phyloP scores from a whole-genome alignment of 1,140 invertebrate genomes.

The Lerema accius region DNA sequence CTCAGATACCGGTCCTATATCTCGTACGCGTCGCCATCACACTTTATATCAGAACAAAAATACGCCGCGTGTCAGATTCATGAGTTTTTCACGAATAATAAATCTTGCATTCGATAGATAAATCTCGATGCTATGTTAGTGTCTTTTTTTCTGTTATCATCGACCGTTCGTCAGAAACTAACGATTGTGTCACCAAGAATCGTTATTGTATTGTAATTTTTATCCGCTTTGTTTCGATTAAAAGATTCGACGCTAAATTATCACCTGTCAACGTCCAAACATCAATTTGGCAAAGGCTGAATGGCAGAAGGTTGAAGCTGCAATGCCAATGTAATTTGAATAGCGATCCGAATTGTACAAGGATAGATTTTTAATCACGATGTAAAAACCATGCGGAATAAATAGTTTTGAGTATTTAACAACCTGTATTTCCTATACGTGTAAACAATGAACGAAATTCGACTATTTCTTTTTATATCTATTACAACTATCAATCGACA shows the following conservation, averaged over 20 bases:
- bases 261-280: neutral
- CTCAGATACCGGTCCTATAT: slow-evolving; percentile 20
- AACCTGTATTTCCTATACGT: too few species aligned
- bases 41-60: slow-evolving; percentile 50
- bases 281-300: slow-evolving; percentile 12
- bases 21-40: slow-evolving; percentile 40
- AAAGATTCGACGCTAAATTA: neutral
- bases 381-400: neutral
- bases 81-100: slow-evolving; percentile 55
- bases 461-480: too few species aligned
- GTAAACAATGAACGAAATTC: too few species aligned
- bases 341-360: neutral
- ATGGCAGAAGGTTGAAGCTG: too few species aligned
- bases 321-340: neutral
- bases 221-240: slow-evolving; percentile 7
- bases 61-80: slow-evolving; percentile 48
- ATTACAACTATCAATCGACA: too few species aligned
- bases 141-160: slow-evolving; percentile 39
- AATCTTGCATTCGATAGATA: slow-evolving; percentile 54
- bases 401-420: too few species aligned
- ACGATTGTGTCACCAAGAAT: slow-evolving; percentile 16
- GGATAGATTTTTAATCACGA: neutral
- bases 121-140: slow-evolving; percentile 53
- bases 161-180: slow-evolving; percentile 11
- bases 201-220: neutral